Percentiles rank a stretch among this genome's conserved stretches.
These are phyloP conservation scores for Lithophane semibrunnea DNA, from an alignment of 2,888 invertebrate species.

Conservation along the genomic window DNA sequence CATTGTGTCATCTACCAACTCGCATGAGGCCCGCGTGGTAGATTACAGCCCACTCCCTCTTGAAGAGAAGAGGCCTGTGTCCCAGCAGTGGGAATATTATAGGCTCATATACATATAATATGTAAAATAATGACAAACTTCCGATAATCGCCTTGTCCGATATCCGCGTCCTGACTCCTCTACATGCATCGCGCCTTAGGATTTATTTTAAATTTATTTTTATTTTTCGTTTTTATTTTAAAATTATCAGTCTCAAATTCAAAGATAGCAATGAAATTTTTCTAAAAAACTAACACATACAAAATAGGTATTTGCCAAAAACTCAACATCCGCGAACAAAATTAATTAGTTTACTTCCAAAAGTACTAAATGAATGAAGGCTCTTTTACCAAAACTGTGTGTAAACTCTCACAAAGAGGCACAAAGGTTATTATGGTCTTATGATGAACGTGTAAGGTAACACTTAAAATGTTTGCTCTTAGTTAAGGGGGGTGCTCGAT, in stretches of 20 bases:
- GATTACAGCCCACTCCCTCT: too few species aligned
- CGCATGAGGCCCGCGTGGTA: too few species aligned
- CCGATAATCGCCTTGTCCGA: background rate
- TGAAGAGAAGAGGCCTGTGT: too few species aligned
- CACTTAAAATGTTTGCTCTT: conserved; percentile 22
- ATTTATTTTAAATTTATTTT: too few species aligned
- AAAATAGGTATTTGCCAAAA: background rate
- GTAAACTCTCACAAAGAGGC: conserved; percentile 35
- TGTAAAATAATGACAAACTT: background rate
- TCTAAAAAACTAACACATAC: background rate
- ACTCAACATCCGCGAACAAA: background rate
- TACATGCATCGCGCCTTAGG: background rate
- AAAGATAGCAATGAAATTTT: background rate
- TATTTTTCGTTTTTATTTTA: too few species aligned
- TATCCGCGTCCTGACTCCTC: background rate
- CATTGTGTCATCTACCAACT: too few species aligned
- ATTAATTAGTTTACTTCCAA: conserved; percentile 31
- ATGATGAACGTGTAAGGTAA: conserved; percentile 26
- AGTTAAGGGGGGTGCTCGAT: conserved; percentile 5
- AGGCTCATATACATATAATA: too few species aligned
- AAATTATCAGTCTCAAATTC: background rate
- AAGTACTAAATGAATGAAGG: conserved; percentile 34
- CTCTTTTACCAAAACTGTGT: conserved; percentile 34
- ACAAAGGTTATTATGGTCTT: conserved; percentile 30
- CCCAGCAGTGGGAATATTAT: too few species aligned